Conservation (phyloP, 2,113 vertebrate genomes). For the Gymnobelideus leadbeateri region DNA sequence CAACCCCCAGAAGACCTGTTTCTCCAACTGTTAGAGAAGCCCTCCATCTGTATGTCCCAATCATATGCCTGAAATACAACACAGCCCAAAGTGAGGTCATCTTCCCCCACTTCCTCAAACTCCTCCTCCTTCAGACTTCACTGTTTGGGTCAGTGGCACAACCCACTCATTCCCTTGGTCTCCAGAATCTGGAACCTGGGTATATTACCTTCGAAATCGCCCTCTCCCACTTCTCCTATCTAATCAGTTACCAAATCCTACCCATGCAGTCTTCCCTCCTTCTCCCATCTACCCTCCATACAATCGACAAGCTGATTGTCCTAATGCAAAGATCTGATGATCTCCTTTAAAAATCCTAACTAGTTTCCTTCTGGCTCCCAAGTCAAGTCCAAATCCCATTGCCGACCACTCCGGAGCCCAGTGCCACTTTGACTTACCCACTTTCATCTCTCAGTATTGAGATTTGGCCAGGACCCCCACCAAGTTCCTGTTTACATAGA, state of each 20-base stretch:
- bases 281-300: not conserved
- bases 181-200: not conserved
- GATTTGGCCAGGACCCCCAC: not conserved
- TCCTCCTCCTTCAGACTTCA: not conserved
- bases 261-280: not conserved
- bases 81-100: not conserved
- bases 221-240: not conserved
- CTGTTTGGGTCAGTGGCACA: not conserved
- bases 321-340: not conserved
- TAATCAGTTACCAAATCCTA: not conserved
- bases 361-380: not conserved
- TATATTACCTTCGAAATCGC: accelerated
- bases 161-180: not conserved
- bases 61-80: not conserved
- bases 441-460: not conserved
- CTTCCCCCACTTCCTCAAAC: not conserved
- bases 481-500: not conserved
- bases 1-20: not conserved
- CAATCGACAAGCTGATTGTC: not conserved
- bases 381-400: not conserved
- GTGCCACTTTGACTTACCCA: not conserved
- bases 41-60: not conserved
- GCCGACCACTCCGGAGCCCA: not conserved
- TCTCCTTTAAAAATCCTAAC: not conserved
- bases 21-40: not conserved